A percentile compares a stretch with the other conserved stretches of the same genome.
Evolutionary conservation across 1,140 invertebrate species (phyloP).

Genomic region (Nephila pilipes): DNA sequence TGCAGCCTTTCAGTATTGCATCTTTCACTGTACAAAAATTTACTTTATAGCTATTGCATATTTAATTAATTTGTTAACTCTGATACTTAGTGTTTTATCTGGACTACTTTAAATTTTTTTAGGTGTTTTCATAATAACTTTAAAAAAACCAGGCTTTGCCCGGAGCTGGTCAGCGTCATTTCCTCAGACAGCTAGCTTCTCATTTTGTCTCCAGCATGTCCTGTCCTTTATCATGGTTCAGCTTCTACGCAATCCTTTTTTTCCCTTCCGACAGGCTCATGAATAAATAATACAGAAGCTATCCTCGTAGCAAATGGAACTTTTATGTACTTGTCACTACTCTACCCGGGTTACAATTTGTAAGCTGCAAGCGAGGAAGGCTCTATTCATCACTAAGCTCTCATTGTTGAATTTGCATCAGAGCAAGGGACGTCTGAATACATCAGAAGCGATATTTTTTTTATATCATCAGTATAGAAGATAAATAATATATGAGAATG

Average conservation of each 20-base stretch:
- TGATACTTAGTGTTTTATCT: too few relatives aligned
- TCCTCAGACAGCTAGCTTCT: background rate
- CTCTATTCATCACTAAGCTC: background rate
- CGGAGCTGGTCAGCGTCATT: too few relatives aligned
- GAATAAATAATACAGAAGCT: constrained; percentile 34
- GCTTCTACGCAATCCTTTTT: background rate
- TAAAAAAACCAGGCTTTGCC: too few relatives aligned
- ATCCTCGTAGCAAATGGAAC: constrained; percentile 32
- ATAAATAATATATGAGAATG: background rate
- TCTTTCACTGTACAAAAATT: too few relatives aligned
- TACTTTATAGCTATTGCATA: too few relatives aligned
- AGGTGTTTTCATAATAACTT: too few relatives aligned
- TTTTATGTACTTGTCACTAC: constrained; percentile 24
- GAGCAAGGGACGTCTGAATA: background rate
- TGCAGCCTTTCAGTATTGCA: too few relatives aligned
- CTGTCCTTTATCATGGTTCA: background rate
- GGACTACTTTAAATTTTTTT: too few relatives aligned
- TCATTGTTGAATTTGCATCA: constrained; percentile 26
- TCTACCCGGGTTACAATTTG: background rate
- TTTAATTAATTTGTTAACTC: too few relatives aligned
- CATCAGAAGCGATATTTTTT: background rate
- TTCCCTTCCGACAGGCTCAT: constrained; percentile 3
- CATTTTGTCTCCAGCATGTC: background rate
- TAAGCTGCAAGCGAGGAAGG: background rate
- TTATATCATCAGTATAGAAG: background rate